Conservation (phyloP, 2,888 invertebrate species). For the Thysanoteuthis rhombus region DNA sequence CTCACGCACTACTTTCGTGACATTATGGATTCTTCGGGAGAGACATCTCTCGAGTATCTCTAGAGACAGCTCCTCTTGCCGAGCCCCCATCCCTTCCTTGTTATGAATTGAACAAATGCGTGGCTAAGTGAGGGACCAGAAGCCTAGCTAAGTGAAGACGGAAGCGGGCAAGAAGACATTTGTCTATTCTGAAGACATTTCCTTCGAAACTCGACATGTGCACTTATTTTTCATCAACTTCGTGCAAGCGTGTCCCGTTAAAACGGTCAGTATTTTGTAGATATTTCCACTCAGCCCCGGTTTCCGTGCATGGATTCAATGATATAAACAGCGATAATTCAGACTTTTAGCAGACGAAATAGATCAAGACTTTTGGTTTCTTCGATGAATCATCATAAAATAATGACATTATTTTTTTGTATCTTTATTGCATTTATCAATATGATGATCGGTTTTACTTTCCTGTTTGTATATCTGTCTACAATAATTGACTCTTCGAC, state of each 20-base stretch:
- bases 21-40: not conserved
- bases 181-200: not conserved
- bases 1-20: not conserved
- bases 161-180: not conserved
- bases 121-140: not conserved
- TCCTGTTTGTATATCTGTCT: too few species aligned
- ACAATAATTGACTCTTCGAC: too few species aligned
- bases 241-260: not conserved
- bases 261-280: not conserved
- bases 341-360: too few species aligned
- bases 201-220: not conserved
- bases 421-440: too few species aligned
- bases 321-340: too few species aligned
- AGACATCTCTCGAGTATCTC: not conserved
- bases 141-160: not conserved
- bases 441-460: too few species aligned
- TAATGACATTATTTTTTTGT: too few species aligned
- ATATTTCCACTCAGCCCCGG: not conserved
- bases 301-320: not conserved
- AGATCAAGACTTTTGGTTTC: too few species aligned
- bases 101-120: constrained; percentile 12
- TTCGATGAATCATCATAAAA: too few species aligned
- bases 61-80: not conserved
- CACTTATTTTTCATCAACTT: not conserved
- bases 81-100: not conserved